Evolutionary conservation across 2,797 vertebrate genomes (phyloP), one percentile per base, ranked within the genome.

Genomic region (Diceros bicornis): DNA sequence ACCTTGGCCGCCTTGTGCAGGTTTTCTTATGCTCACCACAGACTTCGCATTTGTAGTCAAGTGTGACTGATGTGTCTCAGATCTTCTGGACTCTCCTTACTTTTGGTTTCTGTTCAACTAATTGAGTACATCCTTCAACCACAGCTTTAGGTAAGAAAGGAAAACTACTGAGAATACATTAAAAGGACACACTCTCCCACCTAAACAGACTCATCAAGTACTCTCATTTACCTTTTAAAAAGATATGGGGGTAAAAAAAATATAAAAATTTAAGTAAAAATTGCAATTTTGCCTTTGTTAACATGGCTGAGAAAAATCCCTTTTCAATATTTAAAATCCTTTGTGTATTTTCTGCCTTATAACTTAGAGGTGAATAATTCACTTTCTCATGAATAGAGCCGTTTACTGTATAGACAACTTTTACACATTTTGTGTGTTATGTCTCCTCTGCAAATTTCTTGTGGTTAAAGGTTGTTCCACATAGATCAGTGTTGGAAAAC

Each of bases 241-340:
- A 82, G 4, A n/a, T 69, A 32, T 50, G 4, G 47, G 1, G 34
- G 6, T 17, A 1, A 71, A 72, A 57, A 59, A 29, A 84, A 85
- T 7, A 71, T 4, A 82, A 37, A 64, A 1, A 21, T 47, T 72
- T 77, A 78, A 92, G 21, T 34, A 82, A 34, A 5, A 41, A 69
- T 66, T 75, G 11, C 3, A 81, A 50, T 41, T 66, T 94, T 86
- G 16, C n/a, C 20, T 82, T 77, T 69, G 27, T 81, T 79, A 62
- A 85, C 2, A 85, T 84, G 62, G 47, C 16, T 44, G 32, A 89
- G 10, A 84, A 52, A 59, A 72, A 57, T 64, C 4, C 69, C 12
- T 66, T 92, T 79, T 66, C 5, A 62, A 3, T 50, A 71, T 93
- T 87, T 83, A 88, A 95, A 90, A 61, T 50, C 9, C 17, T 77